Percentiles rank a stretch among this genome's conserved stretches.
These are phyloP conservation scores for Urophycis tenuis DNA, from an alignment of 2,797 vertebrate species.

Conservation along the genomic window DNA sequence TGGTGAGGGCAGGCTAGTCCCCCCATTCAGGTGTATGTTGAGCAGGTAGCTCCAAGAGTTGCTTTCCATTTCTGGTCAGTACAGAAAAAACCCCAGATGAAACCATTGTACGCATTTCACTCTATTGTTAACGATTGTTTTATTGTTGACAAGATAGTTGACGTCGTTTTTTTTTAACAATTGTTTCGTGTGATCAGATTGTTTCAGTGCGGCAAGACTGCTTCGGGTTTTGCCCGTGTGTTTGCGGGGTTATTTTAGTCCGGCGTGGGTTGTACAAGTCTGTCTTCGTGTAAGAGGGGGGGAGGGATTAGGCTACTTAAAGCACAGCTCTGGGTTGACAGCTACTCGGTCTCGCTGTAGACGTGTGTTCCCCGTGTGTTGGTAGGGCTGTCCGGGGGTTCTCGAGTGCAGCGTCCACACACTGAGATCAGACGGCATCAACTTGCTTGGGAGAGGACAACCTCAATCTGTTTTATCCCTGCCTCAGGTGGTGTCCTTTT, in stretches of 20 bases:
- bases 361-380: background rate
- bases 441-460: conserved; percentile 2
- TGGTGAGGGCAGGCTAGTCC: background rate
- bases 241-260: background rate
- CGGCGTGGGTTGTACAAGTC: background rate
- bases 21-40: background rate
- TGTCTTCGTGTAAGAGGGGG: background rate
- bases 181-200: background rate
- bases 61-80: background rate
- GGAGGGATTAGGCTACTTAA: conserved; percentile 29
- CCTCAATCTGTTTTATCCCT: background rate
- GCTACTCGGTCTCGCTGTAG: conserved; percentile 11
- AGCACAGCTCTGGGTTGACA: conserved; percentile 31
- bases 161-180: background rate
- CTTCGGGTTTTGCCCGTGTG: background rate
- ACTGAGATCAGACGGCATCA: conserved; percentile 36
- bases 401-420: background rate
- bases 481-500: conserved; percentile 36
- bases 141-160: background rate
- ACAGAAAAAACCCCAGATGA: background rate
- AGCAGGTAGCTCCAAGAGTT: background rate
- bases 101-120: background rate
- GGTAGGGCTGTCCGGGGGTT: background rate
- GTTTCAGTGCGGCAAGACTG: background rate
- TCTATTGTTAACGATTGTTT: too few species aligned